These are phyloP conservation scores for Pocillopora verrucosa DNA, from an alignment of 64 coral and sea anemone genomes.

Conservation along the genomic window DNA sequence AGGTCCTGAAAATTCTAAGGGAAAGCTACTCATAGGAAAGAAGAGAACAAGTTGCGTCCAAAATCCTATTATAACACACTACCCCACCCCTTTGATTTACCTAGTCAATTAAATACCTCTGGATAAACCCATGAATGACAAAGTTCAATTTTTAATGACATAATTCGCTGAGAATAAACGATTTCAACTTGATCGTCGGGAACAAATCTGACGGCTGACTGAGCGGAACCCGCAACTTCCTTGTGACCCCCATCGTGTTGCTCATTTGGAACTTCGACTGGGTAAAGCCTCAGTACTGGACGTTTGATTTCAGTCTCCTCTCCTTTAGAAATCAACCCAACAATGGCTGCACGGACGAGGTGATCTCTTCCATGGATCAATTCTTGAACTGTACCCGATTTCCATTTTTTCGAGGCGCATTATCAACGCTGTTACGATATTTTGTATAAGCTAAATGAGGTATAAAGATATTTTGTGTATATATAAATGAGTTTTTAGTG, in stretches of 20 bases:
- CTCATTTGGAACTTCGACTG: slow-evolving; percentile 1
- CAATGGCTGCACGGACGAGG: neutral
- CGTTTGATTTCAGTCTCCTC: neutral
- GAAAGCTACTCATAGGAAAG: no score
- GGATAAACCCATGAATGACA: neutral
- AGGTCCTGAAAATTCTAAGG: no score
- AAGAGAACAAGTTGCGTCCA: neutral
- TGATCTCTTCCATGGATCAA: slow-evolving; percentile 9
- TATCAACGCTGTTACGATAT: no score
- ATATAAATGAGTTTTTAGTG: no score
- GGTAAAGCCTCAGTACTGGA: slow-evolving; percentile 15
- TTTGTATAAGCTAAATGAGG: no score
- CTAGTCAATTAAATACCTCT: neutral
- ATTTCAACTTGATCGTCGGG: neutral
- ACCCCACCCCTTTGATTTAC: no score
- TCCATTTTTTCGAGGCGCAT: neutral
- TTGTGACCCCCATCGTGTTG: neutral
- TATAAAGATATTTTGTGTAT: no score
- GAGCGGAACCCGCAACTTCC: neutral
- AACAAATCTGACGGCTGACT: slow-evolving; percentile 4
- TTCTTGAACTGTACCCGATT: slow-evolving; percentile 12
- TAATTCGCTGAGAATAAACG: neutral
- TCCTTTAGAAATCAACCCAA: neutral
- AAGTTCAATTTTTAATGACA: neutral
- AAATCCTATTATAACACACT: neutral